Percentiles rank a stretch among this genome's conserved stretches.
Conservation (phyloP, 1,140 invertebrate species). For the Anthonomus grandis region DNA sequence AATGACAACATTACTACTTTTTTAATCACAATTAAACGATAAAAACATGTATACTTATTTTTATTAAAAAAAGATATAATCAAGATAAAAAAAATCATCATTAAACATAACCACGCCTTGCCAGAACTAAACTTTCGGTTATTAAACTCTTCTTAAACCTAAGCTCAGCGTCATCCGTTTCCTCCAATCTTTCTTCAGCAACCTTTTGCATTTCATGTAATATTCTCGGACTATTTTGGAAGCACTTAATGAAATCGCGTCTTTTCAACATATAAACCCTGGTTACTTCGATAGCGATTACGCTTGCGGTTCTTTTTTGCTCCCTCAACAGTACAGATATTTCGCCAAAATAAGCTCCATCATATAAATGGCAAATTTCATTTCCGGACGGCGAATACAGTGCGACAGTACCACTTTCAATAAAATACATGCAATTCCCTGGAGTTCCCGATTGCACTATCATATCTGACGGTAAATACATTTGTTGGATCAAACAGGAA, state of each 20-base stretch:
- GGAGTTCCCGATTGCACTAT: conserved; percentile 55
- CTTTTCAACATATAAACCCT: conserved; percentile 53
- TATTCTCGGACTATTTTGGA: conserved; percentile 18
- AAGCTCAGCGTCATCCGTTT: too few relatives aligned
- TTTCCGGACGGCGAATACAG: conserved; percentile 58
- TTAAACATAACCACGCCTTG: too few relatives aligned
- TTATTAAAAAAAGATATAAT: too few relatives aligned
- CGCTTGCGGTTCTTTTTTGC: conserved; percentile 51
- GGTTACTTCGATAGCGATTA: conserved; percentile 56
- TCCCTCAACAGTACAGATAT: conserved; percentile 52
- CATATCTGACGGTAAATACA: conserved; percentile 38
- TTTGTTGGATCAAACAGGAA: conserved; percentile 31
- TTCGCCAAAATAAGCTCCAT: conserved; percentile 45
- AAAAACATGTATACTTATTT: too few relatives aligned
- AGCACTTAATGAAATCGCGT: conserved; percentile 46
- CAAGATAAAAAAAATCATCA: too few relatives aligned
- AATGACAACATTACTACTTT: too few relatives aligned
- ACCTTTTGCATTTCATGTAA: not conserved
- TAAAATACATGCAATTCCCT: conserved; percentile 61
- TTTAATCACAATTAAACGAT: too few relatives aligned
- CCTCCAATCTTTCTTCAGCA: not conserved
- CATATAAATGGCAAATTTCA: conserved; percentile 48
- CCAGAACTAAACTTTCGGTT: too few relatives aligned
- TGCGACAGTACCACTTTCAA: conserved; percentile 56
- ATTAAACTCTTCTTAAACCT: too few relatives aligned